Base-by-base conservation (phyloP, 2,888 invertebrate species). In the Parasteatoda lunata region DNA sequence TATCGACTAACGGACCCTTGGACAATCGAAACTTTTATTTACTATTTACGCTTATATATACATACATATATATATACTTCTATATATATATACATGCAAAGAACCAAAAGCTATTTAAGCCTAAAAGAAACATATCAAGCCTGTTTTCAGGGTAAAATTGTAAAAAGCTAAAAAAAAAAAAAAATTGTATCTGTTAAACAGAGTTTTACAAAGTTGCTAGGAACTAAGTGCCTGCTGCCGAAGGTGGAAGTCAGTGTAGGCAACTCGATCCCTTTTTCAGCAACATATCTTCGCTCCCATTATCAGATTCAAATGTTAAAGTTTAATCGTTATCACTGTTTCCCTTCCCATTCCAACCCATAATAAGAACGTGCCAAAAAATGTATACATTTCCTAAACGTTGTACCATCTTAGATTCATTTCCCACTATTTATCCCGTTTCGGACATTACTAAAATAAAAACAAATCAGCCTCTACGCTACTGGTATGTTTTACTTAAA, bases 121-220 rank as follows among this genome's bases (percentile, higher is more conserved):
- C 87, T 88, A 88, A 88, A 71, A 83, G 87, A 88, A 88, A 88
- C 87, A 88, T 88, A 88, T 88, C 87, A 88, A 88, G 87, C 87
- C 87, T 88, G 87, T 88, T 88, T 88, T 88, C 87, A 88, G 87
- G 87, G 87, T 88, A 88, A 88, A 85, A 88, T 88, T 88, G 87
- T 88, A 88, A 88, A 88, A 88, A 83, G 83, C 72, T 79, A 83
- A 88, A 86, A 84, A 84, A 80, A 84, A 80, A 30, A 30, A 85
- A 81, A 88, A 88, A 88, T 88, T 88, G 87, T 88, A 88, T 88
- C 87, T 88, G 87, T 88, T 88, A 88, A 88, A 88, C 87, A 88
- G 87, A 88, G 87, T 88, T 88, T 88, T 88, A 88, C 87, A 88
- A 88, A 88, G 87, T 88, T 88, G 87, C 87, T 88, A 88, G 87